Conservation (phyloP, 2,797 vertebrate species). For the Spinibarbus caldwelli region DNA sequence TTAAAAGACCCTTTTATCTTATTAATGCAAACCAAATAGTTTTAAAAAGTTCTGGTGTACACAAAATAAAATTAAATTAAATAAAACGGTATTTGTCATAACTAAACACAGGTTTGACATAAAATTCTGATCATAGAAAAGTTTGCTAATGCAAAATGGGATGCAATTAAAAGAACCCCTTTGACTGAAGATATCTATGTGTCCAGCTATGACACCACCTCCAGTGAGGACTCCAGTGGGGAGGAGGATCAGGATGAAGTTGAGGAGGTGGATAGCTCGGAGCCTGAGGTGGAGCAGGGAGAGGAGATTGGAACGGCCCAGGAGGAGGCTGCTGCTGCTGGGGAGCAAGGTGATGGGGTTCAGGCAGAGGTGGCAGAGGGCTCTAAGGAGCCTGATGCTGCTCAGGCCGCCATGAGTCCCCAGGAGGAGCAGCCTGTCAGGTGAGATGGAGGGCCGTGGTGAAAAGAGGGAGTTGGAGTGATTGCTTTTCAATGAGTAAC, state of each 20-base stretch:
- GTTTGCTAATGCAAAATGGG: slow-evolving; percentile 1
- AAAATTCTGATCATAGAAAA: not conserved
- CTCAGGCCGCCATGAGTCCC: slow-evolving; percentile 63
- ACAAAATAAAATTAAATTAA: not conserved
- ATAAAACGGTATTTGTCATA: not conserved
- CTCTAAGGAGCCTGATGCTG: slow-evolving; percentile 58
- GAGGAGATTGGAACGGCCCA: slow-evolving; percentile 49
- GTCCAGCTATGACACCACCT: slow-evolving; percentile 92
- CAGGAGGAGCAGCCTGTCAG: slow-evolving; percentile 70
- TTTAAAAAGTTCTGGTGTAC: not conserved
- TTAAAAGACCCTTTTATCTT: not conserved
- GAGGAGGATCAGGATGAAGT: slow-evolving; percentile 85
- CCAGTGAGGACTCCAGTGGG: slow-evolving; percentile 93
- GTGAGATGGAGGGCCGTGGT: slow-evolving; percentile 67
- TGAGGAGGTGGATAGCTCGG: slow-evolving; percentile 74
- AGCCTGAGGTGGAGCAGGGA: slow-evolving; percentile 65
- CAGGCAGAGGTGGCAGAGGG: slow-evolving; percentile 61
- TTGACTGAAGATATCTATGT: slow-evolving; percentile 52
- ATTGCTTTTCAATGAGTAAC: not conserved
- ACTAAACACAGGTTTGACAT: not conserved
- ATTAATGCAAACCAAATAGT: not conserved
- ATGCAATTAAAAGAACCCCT: not conserved
- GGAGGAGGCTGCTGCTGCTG: slow-evolving; percentile 61
- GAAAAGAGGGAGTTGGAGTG: not conserved
- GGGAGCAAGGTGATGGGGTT: slow-evolving; percentile 61